A percentile compares a stretch with the other conserved stretches of the same genome.
These are phyloP conservation scores for Notothenia rossii DNA, from an alignment of 2,113 vertebrate species.

Conservation along the genomic window DNA sequence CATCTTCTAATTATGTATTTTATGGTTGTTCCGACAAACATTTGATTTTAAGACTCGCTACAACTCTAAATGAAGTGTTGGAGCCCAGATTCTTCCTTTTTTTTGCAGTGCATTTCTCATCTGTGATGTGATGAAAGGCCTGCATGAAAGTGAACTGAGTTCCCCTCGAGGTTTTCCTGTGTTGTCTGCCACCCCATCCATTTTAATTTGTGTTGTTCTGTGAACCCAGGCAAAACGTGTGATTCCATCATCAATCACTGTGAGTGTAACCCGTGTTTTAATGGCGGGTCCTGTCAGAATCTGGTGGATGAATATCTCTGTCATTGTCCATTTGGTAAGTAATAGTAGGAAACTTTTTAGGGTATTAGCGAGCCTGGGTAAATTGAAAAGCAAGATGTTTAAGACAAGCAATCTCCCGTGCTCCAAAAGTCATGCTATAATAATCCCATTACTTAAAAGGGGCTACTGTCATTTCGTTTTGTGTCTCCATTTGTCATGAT, in stretches of 20 bases:
- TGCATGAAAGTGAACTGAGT: conserved; percentile 58
- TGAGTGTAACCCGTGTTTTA: conserved; percentile 98
- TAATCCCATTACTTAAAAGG: conserved; percentile 44
- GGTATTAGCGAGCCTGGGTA: background rate
- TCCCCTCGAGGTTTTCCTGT: conserved; percentile 58
- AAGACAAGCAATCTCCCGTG: background rate
- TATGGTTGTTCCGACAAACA: conserved; percentile 8
- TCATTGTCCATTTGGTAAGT: conserved; percentile 98
- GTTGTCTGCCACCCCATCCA: conserved; percentile 79
- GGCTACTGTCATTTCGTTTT: conserved; percentile 50
- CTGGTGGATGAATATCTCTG: conserved; percentile 95
- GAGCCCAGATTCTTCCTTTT: conserved; percentile 37
- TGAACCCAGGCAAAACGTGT: conserved; percentile 93
- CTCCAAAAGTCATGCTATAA: conserved; percentile 9
- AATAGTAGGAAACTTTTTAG: conserved; percentile 50
- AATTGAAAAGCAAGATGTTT: conserved; percentile 52
- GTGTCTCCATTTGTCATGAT: conserved; percentile 47
- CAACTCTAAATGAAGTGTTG: conserved; percentile 6
- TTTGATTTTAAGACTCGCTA: background rate
- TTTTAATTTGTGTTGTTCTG: conserved; percentile 87
- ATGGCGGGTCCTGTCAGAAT: conserved; percentile 96
- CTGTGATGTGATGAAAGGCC: conserved; percentile 59
- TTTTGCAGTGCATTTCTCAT: conserved; percentile 58
- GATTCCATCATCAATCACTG: conserved; percentile 97
- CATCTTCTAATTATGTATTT: conserved; percentile 1